Evolutionary conservation across 2,797 vertebrate species (phyloP).

Genomic region (Xenopus petersii): DNA sequence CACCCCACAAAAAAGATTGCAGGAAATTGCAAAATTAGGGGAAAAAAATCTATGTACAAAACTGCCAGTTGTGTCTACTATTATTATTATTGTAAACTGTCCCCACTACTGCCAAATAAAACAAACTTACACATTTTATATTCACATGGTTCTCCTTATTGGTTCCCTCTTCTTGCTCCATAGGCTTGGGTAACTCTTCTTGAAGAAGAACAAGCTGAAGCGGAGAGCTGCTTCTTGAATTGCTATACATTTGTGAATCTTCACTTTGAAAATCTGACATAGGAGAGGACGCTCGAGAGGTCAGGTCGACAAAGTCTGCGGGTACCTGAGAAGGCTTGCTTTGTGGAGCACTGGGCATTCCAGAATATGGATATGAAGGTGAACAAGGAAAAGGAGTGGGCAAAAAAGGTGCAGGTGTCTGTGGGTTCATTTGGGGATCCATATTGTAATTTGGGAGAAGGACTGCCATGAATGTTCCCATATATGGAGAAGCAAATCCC

Average conservation of each 20-base stretch:
- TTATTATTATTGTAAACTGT: too few species aligned
- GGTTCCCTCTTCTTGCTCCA: constrained; percentile 57
- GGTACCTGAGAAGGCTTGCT: constrained; percentile 15
- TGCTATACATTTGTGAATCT: constrained; percentile 63
- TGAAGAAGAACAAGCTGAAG: constrained; percentile 83
- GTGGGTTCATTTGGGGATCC: constrained; percentile 61
- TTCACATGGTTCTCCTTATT: constrained; percentile 15
- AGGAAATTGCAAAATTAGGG: too few species aligned
- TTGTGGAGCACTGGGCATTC: constrained; percentile 2
- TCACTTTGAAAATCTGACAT: constrained; percentile 34
- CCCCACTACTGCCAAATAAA: not conserved
- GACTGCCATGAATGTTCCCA: constrained; percentile 68
- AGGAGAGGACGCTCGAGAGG: constrained; percentile 9
- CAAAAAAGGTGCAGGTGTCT: constrained; percentile 52
- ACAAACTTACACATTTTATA: constrained; percentile 54
- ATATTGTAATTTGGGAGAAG: constrained; percentile 69
- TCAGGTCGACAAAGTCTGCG: constrained; percentile 9
- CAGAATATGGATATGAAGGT: constrained; percentile 39
- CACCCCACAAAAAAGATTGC: too few species aligned
- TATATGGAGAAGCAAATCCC: constrained; percentile 55
- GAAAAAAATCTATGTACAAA: too few species aligned
- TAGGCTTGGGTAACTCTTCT: constrained; percentile 73
- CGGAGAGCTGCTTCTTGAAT: constrained; percentile 81
- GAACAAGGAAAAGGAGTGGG: constrained; percentile 52
- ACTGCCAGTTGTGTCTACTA: too few species aligned